A percentile compares a stretch with the other conserved stretches of the same genome.
Conservation (phyloP, 2,797 vertebrate species). For the Acanthurus lineatus region DNA sequence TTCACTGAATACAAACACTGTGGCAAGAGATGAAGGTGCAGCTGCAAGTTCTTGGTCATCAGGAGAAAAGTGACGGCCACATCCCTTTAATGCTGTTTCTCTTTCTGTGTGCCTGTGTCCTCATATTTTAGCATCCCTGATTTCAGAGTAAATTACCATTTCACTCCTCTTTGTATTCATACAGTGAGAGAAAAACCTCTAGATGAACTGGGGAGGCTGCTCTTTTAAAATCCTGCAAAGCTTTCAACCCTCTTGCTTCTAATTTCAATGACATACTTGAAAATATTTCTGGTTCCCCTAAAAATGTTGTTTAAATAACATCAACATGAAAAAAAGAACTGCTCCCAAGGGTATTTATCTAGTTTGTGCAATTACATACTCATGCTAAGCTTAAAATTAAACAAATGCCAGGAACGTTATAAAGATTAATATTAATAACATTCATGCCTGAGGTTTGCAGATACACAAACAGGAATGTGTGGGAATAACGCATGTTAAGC, state of each 20-base stretch:
- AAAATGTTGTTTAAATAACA: constrained; percentile 7
- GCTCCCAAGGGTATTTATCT: constrained; percentile 18
- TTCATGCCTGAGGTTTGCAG: background rate
- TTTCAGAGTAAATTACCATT: constrained; percentile 2
- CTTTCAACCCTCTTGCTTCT: background rate
- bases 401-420: background rate
- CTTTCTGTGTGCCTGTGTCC: background rate
- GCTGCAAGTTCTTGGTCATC: background rate
- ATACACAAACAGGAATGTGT: background rate
- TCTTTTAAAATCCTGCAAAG: constrained; percentile 5
- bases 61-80: background rate
- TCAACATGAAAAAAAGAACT: constrained; percentile 13
- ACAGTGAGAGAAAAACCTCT: background rate
- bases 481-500: constrained; percentile 9
- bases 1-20: constrained; percentile 10
- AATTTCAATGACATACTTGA: constrained; percentile 26
- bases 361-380: constrained; percentile 19
- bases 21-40: background rate
- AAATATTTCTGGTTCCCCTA: constrained; percentile 15
- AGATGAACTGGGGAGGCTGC: background rate
- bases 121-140: background rate
- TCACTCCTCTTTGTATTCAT: constrained; percentile 9
- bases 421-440: background rate
- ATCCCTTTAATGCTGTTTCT: background rate
- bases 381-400: constrained; percentile 33